Conservation (phyloP, 2,113 vertebrate genomes). For the Pseudorasbora parva region DNA sequence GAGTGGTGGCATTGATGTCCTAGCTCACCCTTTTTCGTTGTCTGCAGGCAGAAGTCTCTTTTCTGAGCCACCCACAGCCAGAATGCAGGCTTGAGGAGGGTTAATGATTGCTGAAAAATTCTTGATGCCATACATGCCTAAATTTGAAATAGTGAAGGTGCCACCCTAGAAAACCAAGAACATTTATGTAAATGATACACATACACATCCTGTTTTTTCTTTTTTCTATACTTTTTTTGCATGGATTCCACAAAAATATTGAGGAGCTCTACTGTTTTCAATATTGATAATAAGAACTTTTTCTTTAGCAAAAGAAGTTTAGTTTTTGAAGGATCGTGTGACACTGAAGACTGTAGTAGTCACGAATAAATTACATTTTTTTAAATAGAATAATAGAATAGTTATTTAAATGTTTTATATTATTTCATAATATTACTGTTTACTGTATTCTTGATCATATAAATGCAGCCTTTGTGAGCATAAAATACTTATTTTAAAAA, state of each 20-base stretch:
- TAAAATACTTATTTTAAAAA: too few species aligned
- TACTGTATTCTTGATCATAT: too few species aligned
- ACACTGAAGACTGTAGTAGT: not conserved
- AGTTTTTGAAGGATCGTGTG: not conserved
- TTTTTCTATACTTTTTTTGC: too few species aligned
- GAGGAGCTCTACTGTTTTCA: not conserved
- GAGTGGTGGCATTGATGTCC: not conserved
- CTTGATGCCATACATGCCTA: conserved; percentile 99
- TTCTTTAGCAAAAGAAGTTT: not conserved
- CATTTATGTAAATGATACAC: not conserved
- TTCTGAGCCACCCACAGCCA: conserved; percentile 92
- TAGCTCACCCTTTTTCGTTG: conserved; percentile 90
- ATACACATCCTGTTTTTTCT: too few species aligned
- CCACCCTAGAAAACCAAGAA: conserved; percentile 81
- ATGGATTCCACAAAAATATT: not conserved
- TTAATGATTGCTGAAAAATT: conserved; percentile 99
- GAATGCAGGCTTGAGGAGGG: conserved; percentile 95
- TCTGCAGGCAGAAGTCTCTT: conserved; percentile 90
- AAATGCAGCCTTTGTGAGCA: too few species aligned
- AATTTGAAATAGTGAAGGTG: conserved; percentile 97
- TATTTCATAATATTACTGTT: too few species aligned
- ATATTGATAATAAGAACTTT: too few species aligned
- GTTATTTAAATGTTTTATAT: too few species aligned
- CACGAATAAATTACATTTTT: too few species aligned
- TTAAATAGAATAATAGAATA: too few species aligned